Evolutionary conservation across 2,888 invertebrate species (phyloP).

Genomic region (Esperia sulphurella): DNA sequence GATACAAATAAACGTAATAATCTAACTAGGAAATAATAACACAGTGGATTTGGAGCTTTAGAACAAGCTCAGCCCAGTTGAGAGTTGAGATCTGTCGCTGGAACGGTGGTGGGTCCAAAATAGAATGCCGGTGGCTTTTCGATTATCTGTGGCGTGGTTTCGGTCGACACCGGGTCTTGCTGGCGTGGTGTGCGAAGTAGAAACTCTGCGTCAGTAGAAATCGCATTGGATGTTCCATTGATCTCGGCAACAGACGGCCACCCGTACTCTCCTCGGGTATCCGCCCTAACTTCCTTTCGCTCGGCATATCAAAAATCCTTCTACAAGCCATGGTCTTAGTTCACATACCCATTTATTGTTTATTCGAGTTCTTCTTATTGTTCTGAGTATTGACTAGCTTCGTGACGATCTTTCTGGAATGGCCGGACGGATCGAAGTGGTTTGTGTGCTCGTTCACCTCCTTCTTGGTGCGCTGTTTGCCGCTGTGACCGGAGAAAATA

Average conservation of each 20-base stretch:
- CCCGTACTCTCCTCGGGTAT: conserved; percentile 60
- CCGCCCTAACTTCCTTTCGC: conserved; percentile 67
- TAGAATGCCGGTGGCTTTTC: conserved; percentile 22
- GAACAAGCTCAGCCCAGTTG: conserved; percentile 59
- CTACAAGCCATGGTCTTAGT: conserved; percentile 59
- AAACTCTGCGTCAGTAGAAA: conserved; percentile 59
- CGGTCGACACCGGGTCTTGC: conserved; percentile 35
- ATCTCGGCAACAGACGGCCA: conserved; percentile 58
- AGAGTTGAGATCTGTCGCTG: conserved; percentile 65
- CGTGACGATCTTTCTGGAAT: conserved; percentile 93
- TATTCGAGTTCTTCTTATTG: conserved; percentile 82
- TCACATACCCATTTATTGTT: conserved; percentile 42
- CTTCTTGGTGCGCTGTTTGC: conserved; percentile 93
- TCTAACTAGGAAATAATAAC: conserved; percentile 72
- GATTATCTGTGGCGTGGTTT: conserved; percentile 34
- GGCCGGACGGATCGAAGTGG: conserved; percentile 94
- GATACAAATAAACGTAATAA: conserved; percentile 60
- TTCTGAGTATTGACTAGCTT: conserved; percentile 91
- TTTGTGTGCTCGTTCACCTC: conserved; percentile 94
- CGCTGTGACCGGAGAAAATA: conserved; percentile 91
- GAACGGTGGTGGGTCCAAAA: conserved; percentile 63
- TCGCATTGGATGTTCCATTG: conserved; percentile 67
- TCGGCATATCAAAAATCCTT: conserved; percentile 63
- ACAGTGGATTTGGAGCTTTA: conserved; percentile 69
- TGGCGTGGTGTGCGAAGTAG: conserved; percentile 50